Evolutionary conservation across 2,797 vertebrate genomes (phyloP).

Genomic region (Macropus fuliginosus): DNA sequence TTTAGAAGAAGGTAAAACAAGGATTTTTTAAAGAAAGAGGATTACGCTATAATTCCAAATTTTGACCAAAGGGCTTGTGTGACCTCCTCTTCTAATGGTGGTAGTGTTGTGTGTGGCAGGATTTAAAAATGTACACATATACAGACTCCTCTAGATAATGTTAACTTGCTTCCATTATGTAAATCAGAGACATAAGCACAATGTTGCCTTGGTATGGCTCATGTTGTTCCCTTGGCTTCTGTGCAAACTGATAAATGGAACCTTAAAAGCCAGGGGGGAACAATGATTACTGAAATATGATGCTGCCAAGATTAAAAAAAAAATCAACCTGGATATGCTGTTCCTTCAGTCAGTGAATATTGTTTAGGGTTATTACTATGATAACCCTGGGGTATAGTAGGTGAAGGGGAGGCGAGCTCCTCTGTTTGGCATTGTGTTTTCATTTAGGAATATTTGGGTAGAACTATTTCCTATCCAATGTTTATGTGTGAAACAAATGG

Average conservation of each 20-base stretch:
- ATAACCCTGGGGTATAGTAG: not conserved
- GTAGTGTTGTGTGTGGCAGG: not conserved
- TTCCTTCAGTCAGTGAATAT: not conserved
- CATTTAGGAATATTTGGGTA: constrained; percentile 13
- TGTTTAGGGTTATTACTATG: not conserved
- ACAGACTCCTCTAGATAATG: not conserved
- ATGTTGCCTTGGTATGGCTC: not conserved
- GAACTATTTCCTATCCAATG: not conserved
- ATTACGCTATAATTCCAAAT: not conserved
- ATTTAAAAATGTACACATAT: not conserved
- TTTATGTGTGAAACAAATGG: not conserved
- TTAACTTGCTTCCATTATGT: not conserved
- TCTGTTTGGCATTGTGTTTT: not conserved
- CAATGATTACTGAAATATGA: not conserved
- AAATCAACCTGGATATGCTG: not conserved
- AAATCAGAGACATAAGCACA: constrained; percentile 19
- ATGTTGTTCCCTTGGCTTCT: not conserved
- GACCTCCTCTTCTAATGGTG: not conserved
- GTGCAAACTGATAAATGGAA: constrained; percentile 27
- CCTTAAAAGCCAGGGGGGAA: not conserved
- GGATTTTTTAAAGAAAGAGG: not conserved
- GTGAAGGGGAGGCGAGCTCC: not conserved
- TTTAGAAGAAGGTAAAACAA: not conserved
- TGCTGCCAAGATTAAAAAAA: not conserved
- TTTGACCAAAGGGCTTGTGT: not conserved